These are phyloP conservation scores for Drosophila seguyi DNA, from an alignment of 1,140 invertebrate genomes.

Conservation along the genomic window DNA sequence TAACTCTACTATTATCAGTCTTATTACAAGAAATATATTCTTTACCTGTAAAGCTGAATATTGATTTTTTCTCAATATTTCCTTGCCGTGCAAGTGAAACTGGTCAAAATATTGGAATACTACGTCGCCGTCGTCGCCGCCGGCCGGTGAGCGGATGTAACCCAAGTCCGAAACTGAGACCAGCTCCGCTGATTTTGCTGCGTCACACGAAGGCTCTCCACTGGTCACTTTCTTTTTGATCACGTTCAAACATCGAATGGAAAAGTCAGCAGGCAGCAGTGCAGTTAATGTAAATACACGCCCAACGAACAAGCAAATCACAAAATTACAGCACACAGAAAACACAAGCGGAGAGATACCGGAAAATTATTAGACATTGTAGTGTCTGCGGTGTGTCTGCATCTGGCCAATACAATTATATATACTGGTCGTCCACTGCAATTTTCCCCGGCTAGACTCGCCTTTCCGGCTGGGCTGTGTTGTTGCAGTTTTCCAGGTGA, in stretches of 20 bases:
- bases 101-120: conserved; percentile 40
- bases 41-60: conserved; percentile 18
- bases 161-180: conserved; percentile 23
- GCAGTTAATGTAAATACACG: conserved; percentile 28
- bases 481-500: conserved; percentile 11
- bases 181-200: conserved; percentile 24
- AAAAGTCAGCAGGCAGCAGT: conserved; percentile 11
- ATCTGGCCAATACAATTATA: conserved; percentile 20
- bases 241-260: conserved; percentile 35
- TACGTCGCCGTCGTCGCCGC: conserved; percentile 27
- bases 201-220: conserved; percentile 39
- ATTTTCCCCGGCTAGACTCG: conserved; percentile 39
- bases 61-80: conserved; percentile 15
- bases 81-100: conserved; percentile 63
- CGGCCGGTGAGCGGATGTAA: conserved; percentile 61
- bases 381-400: conserved; percentile 67
- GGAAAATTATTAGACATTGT: conserved; percentile 69
- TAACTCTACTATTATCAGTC: too few species aligned
- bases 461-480: conserved; percentile 28
- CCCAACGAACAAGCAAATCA: conserved; percentile 34
- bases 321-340: conserved; percentile 45
- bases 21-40: neutral
- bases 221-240: conserved; percentile 58
- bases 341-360: conserved; percentile 16
- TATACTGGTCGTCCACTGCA: conserved; percentile 15